phyloP scores from a whole-genome alignment of 1,140 invertebrate species.

The Pseudobourletiella spinata region DNA sequence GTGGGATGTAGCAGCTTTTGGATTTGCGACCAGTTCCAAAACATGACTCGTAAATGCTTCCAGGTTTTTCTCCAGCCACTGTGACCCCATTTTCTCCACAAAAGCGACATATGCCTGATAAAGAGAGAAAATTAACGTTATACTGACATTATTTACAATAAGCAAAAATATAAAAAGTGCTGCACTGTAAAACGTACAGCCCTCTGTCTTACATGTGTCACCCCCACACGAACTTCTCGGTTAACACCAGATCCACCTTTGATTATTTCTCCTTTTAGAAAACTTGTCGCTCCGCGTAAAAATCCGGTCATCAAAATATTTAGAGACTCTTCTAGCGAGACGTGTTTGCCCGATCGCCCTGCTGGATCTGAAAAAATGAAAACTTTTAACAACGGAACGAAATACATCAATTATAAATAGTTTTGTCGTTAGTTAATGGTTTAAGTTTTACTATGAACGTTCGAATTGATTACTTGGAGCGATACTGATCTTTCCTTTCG shows the following conservation, averaged over 20 bases:
- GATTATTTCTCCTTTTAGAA: slow-evolving; percentile 93
- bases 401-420: too few species aligned
- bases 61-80: slow-evolving; percentile 91
- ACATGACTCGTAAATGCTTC: slow-evolving; percentile 75
- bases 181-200: too few species aligned
- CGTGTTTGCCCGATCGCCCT: slow-evolving; percentile 48
- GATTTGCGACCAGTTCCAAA: slow-evolving; percentile 83
- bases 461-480: not conserved
- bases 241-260: slow-evolving; percentile 87
- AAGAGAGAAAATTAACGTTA: too few species aligned
- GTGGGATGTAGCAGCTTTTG: slow-evolving; percentile 86
- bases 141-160: too few species aligned
- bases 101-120: slow-evolving; percentile 86
- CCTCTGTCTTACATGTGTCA: slow-evolving; percentile 75
- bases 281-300: slow-evolving; percentile 84
- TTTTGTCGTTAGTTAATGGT: too few species aligned
- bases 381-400: too few species aligned
- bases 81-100: slow-evolving; percentile 79
- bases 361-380: slow-evolving; percentile 42
- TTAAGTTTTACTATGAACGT: too few species aligned
- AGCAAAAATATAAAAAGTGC: not conserved
- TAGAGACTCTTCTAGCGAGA: slow-evolving; percentile 85
- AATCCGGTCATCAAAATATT: slow-evolving; percentile 90
- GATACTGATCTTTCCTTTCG: not conserved
- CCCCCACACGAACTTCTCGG: slow-evolving; percentile 89